Evolutionary conservation across 1,140 invertebrate genomes (phyloP).

Genomic region (Bombus pyrosoma): DNA sequence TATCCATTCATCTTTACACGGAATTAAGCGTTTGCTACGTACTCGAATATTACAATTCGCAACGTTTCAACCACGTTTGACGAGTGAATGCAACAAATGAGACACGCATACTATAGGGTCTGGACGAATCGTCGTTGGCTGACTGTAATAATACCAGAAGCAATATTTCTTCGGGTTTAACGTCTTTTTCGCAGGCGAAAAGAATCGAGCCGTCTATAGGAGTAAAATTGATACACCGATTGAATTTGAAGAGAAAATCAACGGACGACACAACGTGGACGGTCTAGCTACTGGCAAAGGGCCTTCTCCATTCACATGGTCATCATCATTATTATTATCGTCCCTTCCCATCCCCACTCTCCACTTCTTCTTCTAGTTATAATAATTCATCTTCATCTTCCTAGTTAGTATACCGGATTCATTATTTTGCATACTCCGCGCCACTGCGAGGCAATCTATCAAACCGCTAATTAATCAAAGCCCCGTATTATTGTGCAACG

Average conservation of each 20-base stretch:
- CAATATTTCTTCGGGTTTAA: slow-evolving; percentile 36
- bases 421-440: slow-evolving; percentile 62
- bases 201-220: background rate
- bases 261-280: slow-evolving; percentile 47
- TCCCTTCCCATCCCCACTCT: background rate
- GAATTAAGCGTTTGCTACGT: background rate
- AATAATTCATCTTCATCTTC: slow-evolving; percentile 69
- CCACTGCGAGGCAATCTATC: slow-evolving; percentile 64
- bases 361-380: slow-evolving; percentile 59
- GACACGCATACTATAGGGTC: background rate
- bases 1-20: background rate
- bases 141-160: background rate
- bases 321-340: slow-evolving; percentile 62
- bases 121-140: slow-evolving; percentile 2
- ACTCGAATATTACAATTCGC: background rate
- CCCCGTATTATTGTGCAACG: slow-evolving; percentile 65
- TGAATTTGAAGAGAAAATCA: slow-evolving; percentile 44
- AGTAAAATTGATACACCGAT: slow-evolving; percentile 59
- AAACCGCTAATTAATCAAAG: slow-evolving; percentile 69
- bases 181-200: background rate
- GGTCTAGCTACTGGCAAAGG: slow-evolving; percentile 40
- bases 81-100: slow-evolving; percentile 1
- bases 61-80: too few relatives aligned
- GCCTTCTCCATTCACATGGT: slow-evolving; percentile 54
- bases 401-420: slow-evolving; percentile 65